Percentiles rank a stretch among this genome's conserved stretches.
phyloP scores from a whole-genome alignment of 2,797 vertebrate species.

The Myripristis jacobus region DNA sequence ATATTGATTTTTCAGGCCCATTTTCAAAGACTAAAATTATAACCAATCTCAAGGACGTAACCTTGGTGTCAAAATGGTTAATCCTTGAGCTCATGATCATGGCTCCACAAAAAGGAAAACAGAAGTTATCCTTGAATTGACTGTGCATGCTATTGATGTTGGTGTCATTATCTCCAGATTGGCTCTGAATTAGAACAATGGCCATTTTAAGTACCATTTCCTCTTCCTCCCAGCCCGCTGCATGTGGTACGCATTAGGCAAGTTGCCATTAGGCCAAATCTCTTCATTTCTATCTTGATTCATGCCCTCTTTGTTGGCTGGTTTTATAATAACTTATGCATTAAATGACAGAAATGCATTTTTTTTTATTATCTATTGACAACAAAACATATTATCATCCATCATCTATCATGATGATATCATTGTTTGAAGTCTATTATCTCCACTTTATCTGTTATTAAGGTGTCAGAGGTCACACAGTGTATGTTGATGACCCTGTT shows the following conservation, averaged over 20 bases:
- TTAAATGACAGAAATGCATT: conserved; percentile 10
- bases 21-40: conserved; percentile 91
- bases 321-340: conserved; percentile 46
- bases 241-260: conserved; percentile 83
- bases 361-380: neutral
- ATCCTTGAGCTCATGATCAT: conserved; percentile 87
- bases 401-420: neutral
- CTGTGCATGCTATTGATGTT: conserved; percentile 87
- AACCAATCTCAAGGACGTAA: conserved; percentile 88
- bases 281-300: conserved; percentile 72
- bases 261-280: conserved; percentile 73
- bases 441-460: neutral
- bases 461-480: neutral
- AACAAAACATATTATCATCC: neutral
- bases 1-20: conserved; percentile 86
- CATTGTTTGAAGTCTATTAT: neutral
- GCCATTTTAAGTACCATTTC: conserved; percentile 81
- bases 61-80: conserved; percentile 86
- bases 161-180: conserved; percentile 87
- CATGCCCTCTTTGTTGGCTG: conserved; percentile 41
- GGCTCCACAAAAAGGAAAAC: conserved; percentile 73
- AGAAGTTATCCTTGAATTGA: conserved; percentile 84
- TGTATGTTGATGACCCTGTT: neutral
- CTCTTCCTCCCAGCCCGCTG: conserved; percentile 73
- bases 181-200: conserved; percentile 87